Evolutionary conservation across 2,797 vertebrate species (phyloP), one percentile per base, ranked within the genome.

Genomic region (Limosa lapponica): DNA sequence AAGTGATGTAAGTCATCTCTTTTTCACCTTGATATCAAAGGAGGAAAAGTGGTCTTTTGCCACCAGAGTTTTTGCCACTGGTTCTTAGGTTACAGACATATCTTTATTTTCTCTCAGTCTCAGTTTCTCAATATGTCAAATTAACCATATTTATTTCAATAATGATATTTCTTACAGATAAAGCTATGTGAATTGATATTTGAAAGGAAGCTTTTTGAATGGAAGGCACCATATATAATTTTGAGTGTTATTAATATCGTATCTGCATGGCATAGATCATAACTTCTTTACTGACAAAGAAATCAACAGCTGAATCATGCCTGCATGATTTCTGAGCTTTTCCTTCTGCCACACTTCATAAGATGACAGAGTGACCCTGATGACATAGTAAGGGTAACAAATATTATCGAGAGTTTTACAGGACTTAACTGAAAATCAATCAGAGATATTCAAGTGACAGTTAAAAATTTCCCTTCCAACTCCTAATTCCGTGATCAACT

Each of bases 241-340:
- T 66, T 30, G 28, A 52, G 27, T 34, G 30, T 78, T 83, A 17
- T 12, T 95, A 93, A 96, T 95, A 95, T 79, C 52, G 5, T 43
- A 30, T 37, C 62, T 83, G 41, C 34, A 18, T 95, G 61, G 54
- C 85, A 78, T 51, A 66, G 74, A 84, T 93, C 87, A 22, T 94
- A 95, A 92, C 66, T 89, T 95, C 79, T 87, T 87, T 96, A 87
- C 85, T 94, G 93, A 85, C 77, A 92, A 92, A 96, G 73, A 94
- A 87, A 44, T 78, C 73, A 93, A 52, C 70, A 95, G 83, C 46
- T 79, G 70, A 66, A 34, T 82, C 22, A 17, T 65, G 61, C 3
- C 5, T 36, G 2, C 22, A 13, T 78, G 37, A 36, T 90, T 86
- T 86, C 57, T n/a, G 28, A 71, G n/a, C 48, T 81, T 61, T 88